phyloP scores from a whole-genome alignment of 1,140 invertebrate genomes.

The Penaeus chinensis region DNA sequence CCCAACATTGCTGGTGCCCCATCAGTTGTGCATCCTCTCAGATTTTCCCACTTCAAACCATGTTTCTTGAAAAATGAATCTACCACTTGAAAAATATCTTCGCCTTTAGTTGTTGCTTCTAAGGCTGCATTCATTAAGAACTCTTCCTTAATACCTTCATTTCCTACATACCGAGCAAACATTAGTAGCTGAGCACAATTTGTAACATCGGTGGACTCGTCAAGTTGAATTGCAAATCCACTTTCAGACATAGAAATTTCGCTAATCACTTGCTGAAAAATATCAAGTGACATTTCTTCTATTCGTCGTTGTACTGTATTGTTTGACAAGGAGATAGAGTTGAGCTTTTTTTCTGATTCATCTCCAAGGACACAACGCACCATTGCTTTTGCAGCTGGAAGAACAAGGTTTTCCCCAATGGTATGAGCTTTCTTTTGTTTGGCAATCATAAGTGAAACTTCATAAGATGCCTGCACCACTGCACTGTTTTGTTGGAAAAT shows the following conservation, averaged over 20 bases:
- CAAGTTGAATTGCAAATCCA: constrained; percentile 40
- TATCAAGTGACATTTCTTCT: constrained; percentile 16
- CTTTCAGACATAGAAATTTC: constrained; percentile 28
- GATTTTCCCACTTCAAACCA: constrained; percentile 29
- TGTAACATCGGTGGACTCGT: constrained; percentile 37
- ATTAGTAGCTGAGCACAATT: constrained; percentile 31
- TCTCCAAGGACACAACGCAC: constrained; percentile 29
- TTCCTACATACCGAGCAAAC: constrained; percentile 25
- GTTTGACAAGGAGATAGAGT: constrained; percentile 31
- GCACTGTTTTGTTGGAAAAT: constrained; percentile 39
- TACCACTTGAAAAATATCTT: constrained; percentile 17
- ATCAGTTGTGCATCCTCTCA: constrained; percentile 37
- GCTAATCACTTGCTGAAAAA: constrained; percentile 33
- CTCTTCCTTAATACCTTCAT: constrained; percentile 34
- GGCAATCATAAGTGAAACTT: constrained; percentile 33
- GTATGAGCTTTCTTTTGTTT: constrained; percentile 41
- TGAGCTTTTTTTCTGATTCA: constrained; percentile 21
- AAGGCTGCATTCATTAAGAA: constrained; percentile 27
- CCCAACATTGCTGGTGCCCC: constrained; percentile 28
- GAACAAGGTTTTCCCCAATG: constrained; percentile 26
- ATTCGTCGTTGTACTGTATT: constrained; percentile 35
- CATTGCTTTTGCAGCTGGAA: constrained; percentile 30
- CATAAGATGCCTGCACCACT: constrained; percentile 19
- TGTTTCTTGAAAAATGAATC: constrained; percentile 9
- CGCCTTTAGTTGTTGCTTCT: constrained; percentile 35